phyloP scores from a whole-genome alignment of 2,113 vertebrate species.

The Natator depressus region DNA sequence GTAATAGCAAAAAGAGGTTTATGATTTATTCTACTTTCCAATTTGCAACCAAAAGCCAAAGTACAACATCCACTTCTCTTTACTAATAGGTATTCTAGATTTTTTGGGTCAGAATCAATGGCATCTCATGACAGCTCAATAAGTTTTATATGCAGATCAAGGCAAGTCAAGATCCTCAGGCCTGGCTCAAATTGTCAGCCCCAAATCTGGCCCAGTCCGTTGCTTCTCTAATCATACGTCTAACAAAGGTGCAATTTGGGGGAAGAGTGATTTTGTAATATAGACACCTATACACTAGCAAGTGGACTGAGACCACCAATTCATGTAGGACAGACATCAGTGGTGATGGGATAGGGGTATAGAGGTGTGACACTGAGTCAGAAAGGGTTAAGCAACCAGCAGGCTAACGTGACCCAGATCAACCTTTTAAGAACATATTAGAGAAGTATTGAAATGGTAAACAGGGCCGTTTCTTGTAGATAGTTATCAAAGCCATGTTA shows the following conservation, averaged over 20 bases:
- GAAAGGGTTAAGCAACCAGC: no score
- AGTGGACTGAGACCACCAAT: no score
- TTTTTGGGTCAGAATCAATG: background rate
- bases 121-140: background rate
- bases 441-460: no score
- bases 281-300: background rate
- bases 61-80: background rate
- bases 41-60: background rate
- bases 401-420: no score
- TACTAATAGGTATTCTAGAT: background rate
- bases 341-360: no score
- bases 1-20: background rate
- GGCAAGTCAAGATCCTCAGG: background rate
- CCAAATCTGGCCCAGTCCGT: rapidly evolving
- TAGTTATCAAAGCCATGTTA: no score
- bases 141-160: background rate
- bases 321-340: no score
- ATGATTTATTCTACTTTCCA: background rate
- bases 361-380: no score
- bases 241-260: rapidly evolving
- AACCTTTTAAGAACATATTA: no score
- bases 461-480: no score
- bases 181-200: background rate
- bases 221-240: rapidly evolving
- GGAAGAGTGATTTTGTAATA: background rate